phyloP scores from a whole-genome alignment of 1,140 invertebrate species.

The Aporrectodea caliginosa region DNA sequence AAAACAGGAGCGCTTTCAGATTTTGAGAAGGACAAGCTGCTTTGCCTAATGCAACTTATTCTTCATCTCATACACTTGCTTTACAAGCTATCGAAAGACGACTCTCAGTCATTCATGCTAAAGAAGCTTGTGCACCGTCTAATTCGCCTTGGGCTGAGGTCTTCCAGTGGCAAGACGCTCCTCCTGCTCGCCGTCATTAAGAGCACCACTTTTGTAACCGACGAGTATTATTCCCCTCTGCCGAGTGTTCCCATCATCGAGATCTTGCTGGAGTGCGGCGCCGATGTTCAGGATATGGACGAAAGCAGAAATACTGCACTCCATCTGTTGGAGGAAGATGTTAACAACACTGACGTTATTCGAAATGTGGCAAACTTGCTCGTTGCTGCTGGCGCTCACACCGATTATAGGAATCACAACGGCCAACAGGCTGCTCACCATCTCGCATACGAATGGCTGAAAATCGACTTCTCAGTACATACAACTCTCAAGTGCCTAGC shows the following conservation, averaged over 20 bases:
- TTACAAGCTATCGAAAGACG: background rate
- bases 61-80: background rate
- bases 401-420: background rate
- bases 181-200: background rate
- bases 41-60: background rate
- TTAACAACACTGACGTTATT: background rate
- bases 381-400: background rate
- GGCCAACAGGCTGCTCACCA: background rate
- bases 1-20: background rate
- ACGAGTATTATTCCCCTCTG: background rate
- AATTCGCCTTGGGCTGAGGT: background rate
- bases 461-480: background rate
- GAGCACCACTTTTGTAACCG: background rate
- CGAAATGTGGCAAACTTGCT: background rate
- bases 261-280: background rate
- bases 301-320: background rate
- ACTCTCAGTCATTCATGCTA: background rate
- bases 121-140: background rate
- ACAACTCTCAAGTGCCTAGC: background rate
- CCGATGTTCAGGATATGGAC: background rate
- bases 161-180: background rate
- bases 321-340: background rate
- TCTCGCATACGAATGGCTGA: too few species aligned
- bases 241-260: background rate
- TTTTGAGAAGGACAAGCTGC: background rate